Conservation (phyloP, 2,888 invertebrate species). For the Cabera pusaria region DNA sequence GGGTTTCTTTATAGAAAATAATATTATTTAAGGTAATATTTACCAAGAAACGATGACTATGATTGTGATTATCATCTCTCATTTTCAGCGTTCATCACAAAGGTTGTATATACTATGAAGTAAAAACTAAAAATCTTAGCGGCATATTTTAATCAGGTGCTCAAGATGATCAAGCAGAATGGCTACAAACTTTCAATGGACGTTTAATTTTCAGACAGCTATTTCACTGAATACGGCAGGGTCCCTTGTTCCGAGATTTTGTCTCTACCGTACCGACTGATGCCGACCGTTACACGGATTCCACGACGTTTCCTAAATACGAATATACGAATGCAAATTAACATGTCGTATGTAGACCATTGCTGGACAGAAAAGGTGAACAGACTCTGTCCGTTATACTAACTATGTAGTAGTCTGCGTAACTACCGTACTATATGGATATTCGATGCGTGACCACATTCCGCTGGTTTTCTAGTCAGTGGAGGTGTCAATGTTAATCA, state of each 20-base stretch:
- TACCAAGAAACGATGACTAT: too few species aligned
- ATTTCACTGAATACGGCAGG: too few species aligned
- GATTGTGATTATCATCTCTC: too few species aligned
- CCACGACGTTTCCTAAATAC: slow-evolving; percentile 58
- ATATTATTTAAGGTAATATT: too few species aligned
- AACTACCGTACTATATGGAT: slow-evolving; percentile 31
- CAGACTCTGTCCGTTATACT: slow-evolving; percentile 26
- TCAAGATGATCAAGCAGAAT: too few species aligned
- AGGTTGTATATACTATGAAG: too few species aligned
- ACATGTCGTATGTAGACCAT: slow-evolving; percentile 54
- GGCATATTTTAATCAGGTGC: too few species aligned
- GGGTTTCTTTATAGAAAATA: too few species aligned
- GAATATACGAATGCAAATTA: slow-evolving; percentile 67
- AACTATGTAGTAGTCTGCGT: slow-evolving; percentile 15
- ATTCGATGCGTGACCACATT: slow-evolving; percentile 29
- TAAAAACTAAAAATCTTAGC: too few species aligned
- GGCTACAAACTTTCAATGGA: too few species aligned
- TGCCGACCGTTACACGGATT: slow-evolving; percentile 66
- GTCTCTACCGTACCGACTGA: slow-evolving; percentile 36
- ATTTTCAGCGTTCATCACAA: too few species aligned
- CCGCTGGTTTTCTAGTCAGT: slow-evolving; percentile 14
- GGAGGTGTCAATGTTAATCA: slow-evolving; percentile 10
- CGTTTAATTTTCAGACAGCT: too few species aligned
- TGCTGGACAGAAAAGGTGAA: slow-evolving; percentile 36
- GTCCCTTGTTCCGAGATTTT: not conserved